Conservation (phyloP, 2,888 invertebrate genomes). For the Dinocampus coccinellae region DNA sequence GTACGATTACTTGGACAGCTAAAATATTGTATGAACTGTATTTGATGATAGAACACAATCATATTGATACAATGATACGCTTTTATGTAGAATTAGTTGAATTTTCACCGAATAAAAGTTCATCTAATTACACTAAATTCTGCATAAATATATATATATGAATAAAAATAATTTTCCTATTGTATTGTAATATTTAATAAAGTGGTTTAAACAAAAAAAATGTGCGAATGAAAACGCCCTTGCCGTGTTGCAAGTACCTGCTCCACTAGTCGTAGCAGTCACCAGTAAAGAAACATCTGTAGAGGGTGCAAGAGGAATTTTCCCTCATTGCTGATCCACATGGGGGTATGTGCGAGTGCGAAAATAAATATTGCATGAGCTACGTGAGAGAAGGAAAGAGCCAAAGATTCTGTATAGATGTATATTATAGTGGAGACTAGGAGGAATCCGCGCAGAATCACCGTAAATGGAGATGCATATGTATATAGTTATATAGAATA, state of each 20-base stretch:
- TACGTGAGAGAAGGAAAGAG: neutral
- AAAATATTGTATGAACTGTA: too few species aligned
- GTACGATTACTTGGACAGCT: too few species aligned
- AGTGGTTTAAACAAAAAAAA: too few species aligned
- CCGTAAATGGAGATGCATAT: neutral
- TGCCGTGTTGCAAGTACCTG: slow-evolving; percentile 1
- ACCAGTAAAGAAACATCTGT: neutral
- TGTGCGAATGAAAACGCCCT: slow-evolving; percentile 20
- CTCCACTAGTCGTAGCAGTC: slow-evolving; percentile 9
- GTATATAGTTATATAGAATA: neutral
- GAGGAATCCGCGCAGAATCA: slow-evolving; percentile 28
- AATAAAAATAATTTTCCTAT: too few species aligned
- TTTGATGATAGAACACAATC: too few species aligned
- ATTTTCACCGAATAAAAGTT: too few species aligned
- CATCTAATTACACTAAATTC: too few species aligned
- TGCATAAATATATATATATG: too few species aligned
- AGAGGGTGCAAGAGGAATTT: slow-evolving; percentile 8
- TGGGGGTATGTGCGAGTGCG: neutral
- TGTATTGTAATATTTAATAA: neutral
- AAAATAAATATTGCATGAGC: neutral
- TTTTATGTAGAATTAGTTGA: too few species aligned
- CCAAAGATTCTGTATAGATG: neutral
- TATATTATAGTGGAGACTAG: neutral
- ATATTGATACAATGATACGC: too few species aligned
- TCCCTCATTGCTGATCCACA: slow-evolving; percentile 1